These are phyloP conservation scores for Prunella himalayana DNA, from an alignment of 2,113 vertebrate genomes.

Conservation along the genomic window DNA sequence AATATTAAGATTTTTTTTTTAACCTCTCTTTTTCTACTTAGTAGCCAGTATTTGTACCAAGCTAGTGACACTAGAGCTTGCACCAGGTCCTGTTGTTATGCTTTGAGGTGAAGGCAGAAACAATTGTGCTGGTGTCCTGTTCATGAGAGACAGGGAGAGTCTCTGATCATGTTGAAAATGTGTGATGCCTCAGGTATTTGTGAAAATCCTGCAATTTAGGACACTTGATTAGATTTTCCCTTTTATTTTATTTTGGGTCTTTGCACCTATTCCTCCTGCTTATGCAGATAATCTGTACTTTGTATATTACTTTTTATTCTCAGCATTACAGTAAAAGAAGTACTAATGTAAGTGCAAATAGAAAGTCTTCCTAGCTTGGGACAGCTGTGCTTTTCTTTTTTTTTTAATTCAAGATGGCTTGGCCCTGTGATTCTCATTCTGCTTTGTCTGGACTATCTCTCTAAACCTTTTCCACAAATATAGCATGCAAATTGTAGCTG, in stretches of 20 bases:
- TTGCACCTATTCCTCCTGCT: neutral
- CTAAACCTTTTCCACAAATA: neutral
- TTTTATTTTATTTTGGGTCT: neutral
- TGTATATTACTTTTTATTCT: conserved; percentile 13
- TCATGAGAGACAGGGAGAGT: neutral
- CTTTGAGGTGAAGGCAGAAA: neutral
- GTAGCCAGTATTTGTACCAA: neutral
- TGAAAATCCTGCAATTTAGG: neutral
- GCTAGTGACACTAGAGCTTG: neutral
- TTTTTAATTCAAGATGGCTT: neutral
- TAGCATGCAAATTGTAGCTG: neutral
- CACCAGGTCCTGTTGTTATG: neutral
- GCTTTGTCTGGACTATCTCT: neutral
- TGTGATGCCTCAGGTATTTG: neutral
- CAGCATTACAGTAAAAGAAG: neutral
- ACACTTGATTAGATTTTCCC: neutral
- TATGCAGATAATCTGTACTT: neutral
- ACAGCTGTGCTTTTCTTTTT: neutral
- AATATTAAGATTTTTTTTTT: conserved; percentile 14
- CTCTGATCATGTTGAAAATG: neutral
- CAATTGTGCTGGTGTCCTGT: neutral
- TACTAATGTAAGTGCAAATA: neutral
- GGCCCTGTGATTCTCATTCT: neutral
- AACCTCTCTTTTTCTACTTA: neutral
- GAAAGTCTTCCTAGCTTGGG: neutral